A percentile compares a stretch with the other conserved stretches of the same genome.
Conservation (phyloP, 2,797 vertebrate genomes). For the Catamblyrhynchus diadema region DNA sequence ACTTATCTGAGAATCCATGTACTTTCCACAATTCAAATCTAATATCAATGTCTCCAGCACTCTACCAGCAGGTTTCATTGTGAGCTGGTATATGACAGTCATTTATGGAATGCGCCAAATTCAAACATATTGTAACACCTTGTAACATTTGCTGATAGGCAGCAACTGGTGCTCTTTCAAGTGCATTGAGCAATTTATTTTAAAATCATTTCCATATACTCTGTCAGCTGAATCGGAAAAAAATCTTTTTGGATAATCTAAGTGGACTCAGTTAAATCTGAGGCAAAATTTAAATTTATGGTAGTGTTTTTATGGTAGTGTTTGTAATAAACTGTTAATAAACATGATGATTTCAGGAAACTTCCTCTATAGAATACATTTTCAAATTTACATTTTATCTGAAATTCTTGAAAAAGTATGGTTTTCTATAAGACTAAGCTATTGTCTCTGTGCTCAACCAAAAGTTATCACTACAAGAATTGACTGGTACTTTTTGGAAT, state of each 20-base stretch:
- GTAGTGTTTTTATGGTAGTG: not conserved
- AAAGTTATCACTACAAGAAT: not conserved
- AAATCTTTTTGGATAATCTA: not conserved
- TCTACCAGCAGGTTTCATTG: not conserved
- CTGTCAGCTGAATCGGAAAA: not conserved
- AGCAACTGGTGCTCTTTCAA: not conserved
- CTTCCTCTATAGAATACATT: not conserved
- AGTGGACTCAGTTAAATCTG: not conserved
- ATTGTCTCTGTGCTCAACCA: not conserved
- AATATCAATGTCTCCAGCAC: not conserved
- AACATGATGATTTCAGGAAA: not conserved
- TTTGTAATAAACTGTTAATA: not conserved
- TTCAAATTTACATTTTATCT: not conserved
- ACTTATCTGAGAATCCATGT: not conserved
- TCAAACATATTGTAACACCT: not conserved
- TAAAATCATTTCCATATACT: not conserved
- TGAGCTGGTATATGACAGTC: not conserved
- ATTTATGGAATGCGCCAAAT: not conserved
- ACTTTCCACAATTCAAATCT: not conserved
- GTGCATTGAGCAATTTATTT: not conserved
- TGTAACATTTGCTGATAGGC: not conserved
- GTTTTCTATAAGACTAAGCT: rapidly evolving
- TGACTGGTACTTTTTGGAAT: not conserved
- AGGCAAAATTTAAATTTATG: not conserved
- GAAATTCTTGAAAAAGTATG: not conserved